Conservation (phyloP, 2,888 invertebrate species). For the Lomographa bimaculata region DNA sequence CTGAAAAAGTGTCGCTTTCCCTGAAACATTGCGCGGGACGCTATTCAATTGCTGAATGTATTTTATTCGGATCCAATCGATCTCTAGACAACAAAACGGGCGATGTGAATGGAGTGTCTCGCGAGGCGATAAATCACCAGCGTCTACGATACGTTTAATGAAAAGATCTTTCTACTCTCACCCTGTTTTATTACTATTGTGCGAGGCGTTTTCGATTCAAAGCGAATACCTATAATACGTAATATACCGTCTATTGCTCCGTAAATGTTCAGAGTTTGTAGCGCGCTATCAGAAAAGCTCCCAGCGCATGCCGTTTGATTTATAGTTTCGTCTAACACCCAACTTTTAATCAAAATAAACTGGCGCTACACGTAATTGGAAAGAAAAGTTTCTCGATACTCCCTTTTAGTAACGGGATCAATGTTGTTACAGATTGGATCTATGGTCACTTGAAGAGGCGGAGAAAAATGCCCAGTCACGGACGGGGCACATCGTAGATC, state of each 20-base stretch:
- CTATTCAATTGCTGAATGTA: constrained; percentile 79
- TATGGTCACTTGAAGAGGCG: constrained; percentile 46
- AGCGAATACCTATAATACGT: constrained; percentile 36
- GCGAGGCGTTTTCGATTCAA: constrained; percentile 44
- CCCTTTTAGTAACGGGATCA: constrained; percentile 22
- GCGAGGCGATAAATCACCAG: constrained; percentile 74
- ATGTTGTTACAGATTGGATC: constrained; percentile 59
- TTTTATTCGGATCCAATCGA: constrained; percentile 79
- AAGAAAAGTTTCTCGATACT: constrained; percentile 31
- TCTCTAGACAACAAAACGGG: constrained; percentile 77
- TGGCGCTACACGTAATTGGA: constrained; percentile 30
- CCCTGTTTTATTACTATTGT: constrained; percentile 64
- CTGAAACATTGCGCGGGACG: constrained; percentile 74
- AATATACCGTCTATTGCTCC: constrained; percentile 28
- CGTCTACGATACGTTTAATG: constrained; percentile 76
- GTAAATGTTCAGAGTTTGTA: constrained; percentile 39
- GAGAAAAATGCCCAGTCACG: constrained; percentile 40
- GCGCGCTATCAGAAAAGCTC: constrained; percentile 18
- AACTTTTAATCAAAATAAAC: constrained; percentile 43
- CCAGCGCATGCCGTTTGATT: constrained; percentile 41
- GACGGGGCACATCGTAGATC: constrained; percentile 37
- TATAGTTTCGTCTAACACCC: constrained; percentile 36
- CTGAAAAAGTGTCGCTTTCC: constrained; percentile 76
- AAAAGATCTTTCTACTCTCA: constrained; percentile 67
- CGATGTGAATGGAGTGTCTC: constrained; percentile 74